These are phyloP conservation scores for Mallotus villosus DNA, from an alignment of 2,797 vertebrate genomes.

Conservation along the genomic window DNA sequence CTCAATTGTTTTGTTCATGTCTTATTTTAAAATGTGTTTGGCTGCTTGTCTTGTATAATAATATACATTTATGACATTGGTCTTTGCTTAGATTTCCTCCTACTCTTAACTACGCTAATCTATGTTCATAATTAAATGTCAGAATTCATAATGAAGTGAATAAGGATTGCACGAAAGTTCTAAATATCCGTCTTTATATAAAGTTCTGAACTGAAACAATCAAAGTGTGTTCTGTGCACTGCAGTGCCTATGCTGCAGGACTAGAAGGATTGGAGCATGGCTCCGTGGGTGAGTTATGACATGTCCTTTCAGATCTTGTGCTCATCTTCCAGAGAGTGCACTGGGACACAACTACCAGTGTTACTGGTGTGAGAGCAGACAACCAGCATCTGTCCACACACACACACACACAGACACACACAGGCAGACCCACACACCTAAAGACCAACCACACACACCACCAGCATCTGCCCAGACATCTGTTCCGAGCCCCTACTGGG, in stretches of 20 bases:
- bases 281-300: conserved; percentile 58
- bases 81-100: too few species aligned
- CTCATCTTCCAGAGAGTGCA: conserved; percentile 50
- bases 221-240: background rate
- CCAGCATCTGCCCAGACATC: conserved; percentile 65
- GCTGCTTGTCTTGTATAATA: too few species aligned
- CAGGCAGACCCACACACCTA: background rate
- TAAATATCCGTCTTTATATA: too few species aligned
- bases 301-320: conserved; percentile 59
- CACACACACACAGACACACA: conserved; percentile 12
- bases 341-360: conserved; percentile 41
- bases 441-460: conserved; percentile 21
- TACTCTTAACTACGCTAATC: too few species aligned
- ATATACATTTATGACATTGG: too few species aligned
- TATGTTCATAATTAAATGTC: too few species aligned
- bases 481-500: conserved; percentile 61
- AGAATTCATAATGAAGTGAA: too few species aligned
- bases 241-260: background rate
- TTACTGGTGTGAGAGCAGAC: conserved; percentile 51
- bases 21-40: too few species aligned
- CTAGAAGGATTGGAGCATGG: background rate
- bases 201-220: background rate
- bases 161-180: too few species aligned
- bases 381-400: conserved; percentile 60
- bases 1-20: too few species aligned